A percentile compares a stretch with the other conserved stretches of the same genome.
phyloP scores from a whole-genome alignment of 2,113 vertebrate genomes.

The Hydrochoerus hydrochaeris region DNA sequence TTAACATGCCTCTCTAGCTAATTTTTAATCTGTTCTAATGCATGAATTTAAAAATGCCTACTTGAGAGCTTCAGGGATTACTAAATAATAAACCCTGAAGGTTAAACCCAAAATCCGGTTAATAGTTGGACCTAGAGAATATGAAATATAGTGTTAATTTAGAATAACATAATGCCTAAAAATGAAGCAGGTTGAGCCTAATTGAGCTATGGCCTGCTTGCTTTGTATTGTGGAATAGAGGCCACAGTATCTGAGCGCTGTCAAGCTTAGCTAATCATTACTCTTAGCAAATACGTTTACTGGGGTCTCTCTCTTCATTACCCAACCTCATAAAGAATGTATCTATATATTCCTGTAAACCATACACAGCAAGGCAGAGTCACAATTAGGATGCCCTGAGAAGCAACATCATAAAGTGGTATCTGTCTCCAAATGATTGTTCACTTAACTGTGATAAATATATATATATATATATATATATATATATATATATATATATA shows the following conservation, averaged over 20 bases:
- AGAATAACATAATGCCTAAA: slow-evolving; percentile 72
- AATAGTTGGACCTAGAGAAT: slow-evolving; percentile 68
- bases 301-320: slow-evolving; percentile 79
- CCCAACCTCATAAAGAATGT: slow-evolving; percentile 72
- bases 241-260: slow-evolving; percentile 46
- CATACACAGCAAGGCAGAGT: slow-evolving; percentile 68
- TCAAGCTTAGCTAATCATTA: slow-evolving; percentile 73
- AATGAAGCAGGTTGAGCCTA: slow-evolving; percentile 73
- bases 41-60: slow-evolving; percentile 70
- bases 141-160: slow-evolving; percentile 77
- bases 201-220: slow-evolving; percentile 74
- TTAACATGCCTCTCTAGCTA: slow-evolving; percentile 62
- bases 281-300: slow-evolving; percentile 79
- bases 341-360: slow-evolving; percentile 74
- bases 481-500: no score
- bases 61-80: slow-evolving; percentile 77
- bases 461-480: no score
- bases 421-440: slow-evolving; percentile 62
- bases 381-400: slow-evolving; percentile 68
- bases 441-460: slow-evolving; percentile 67
- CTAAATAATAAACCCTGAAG: slow-evolving; percentile 79
- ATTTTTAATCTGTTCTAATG: slow-evolving; percentile 76
- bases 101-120: slow-evolving; percentile 75
- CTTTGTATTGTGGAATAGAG: slow-evolving; percentile 57
- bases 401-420: slow-evolving; percentile 60